Evolutionary conservation across 2,113 vertebrate genomes (phyloP).

Genomic region (Erythrocebus patas): DNA sequence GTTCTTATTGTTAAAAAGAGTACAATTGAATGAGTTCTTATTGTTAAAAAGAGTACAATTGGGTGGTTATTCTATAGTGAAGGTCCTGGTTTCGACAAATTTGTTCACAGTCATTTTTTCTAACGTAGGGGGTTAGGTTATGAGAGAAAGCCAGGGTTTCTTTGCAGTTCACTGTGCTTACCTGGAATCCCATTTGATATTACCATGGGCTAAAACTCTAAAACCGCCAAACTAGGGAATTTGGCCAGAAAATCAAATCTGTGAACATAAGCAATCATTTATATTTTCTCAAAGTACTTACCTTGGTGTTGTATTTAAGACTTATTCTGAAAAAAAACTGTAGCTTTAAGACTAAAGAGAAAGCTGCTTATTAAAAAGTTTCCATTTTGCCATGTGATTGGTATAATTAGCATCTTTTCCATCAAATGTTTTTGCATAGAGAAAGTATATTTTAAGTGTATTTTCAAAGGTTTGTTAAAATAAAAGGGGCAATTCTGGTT

Average conservation of each 20-base stretch:
- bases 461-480: conserved; percentile 24
- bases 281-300: conserved; percentile 22
- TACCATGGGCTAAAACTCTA: not conserved
- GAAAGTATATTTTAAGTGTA: conserved; percentile 7
- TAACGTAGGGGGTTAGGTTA: conserved; percentile 5
- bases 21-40: not conserved
- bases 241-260: conserved; percentile 44
- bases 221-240: conserved; percentile 16
- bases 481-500: conserved; percentile 32
- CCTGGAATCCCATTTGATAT: conserved; percentile 19
- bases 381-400: not conserved
- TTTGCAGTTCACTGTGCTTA: not conserved
- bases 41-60: conserved; percentile 31
- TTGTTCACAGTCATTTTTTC: conserved; percentile 57
- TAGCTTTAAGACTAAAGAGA: not conserved
- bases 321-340: conserved; percentile 60
- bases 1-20: conserved; percentile 38
- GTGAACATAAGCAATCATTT: conserved; percentile 31
- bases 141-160: not conserved
- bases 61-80: conserved; percentile 1
- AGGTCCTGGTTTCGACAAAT: conserved; percentile 36
- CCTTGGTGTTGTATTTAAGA: not conserved
- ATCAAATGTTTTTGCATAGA: conserved; percentile 10
- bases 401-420: not conserved
- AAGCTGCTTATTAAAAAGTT: conserved; percentile 19